Conservation (phyloP, 2,113 vertebrate genomes). For the Dicaeum eximium region DNA sequence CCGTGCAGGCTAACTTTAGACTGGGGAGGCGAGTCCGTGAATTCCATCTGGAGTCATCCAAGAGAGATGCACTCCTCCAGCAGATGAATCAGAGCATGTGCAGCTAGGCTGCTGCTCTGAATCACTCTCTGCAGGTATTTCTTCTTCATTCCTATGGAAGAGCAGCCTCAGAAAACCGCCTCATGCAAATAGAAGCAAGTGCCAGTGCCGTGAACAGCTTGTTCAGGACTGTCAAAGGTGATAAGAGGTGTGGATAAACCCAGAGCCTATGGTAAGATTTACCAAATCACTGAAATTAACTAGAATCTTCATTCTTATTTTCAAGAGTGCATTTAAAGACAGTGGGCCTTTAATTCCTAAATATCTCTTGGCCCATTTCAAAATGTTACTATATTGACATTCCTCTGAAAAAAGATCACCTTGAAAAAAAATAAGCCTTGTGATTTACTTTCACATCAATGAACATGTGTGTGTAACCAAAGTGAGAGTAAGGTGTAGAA, state of each 20-base stretch:
- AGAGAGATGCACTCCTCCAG: not conserved
- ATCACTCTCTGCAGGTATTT: not conserved
- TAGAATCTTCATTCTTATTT: not conserved
- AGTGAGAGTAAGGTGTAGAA: not conserved
- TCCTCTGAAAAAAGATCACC: not conserved
- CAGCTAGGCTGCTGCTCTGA: not conserved
- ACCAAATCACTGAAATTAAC: not conserved
- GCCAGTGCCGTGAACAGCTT: not conserved
- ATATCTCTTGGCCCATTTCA: not conserved
- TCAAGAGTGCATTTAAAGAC: not conserved
- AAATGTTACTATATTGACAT: not conserved
- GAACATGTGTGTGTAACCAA: not conserved
- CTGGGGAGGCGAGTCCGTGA: not conserved
- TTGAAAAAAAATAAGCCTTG: not conserved
- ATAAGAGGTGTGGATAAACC: not conserved
- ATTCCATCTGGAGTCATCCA: not conserved
- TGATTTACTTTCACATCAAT: not conserved
- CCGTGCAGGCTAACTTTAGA: not conserved
- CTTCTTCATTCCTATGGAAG: not conserved
- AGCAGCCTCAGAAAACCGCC: not conserved
- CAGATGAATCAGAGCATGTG: not conserved
- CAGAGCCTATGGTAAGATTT: not conserved
- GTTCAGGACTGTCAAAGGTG: not conserved
- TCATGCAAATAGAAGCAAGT: not conserved
- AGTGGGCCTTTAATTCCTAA: rapidly evolving